Conservation (phyloP, 2,797 vertebrate species). For the Gymnocypris eckloni region DNA sequence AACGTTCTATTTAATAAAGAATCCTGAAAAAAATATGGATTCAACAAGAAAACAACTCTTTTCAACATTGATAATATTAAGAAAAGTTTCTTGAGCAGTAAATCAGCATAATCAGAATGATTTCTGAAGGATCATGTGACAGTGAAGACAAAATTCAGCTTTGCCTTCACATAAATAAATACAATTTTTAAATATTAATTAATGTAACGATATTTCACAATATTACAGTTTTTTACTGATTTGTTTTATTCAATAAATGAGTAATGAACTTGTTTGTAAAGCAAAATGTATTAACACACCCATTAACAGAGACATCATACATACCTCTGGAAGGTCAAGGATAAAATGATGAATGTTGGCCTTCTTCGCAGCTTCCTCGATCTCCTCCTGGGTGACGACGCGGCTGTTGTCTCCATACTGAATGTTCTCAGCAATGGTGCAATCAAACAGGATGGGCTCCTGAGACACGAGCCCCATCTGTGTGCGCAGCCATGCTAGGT, state of each 20-base stretch:
- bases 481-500: conserved; percentile 75
- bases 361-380: conserved; percentile 75
- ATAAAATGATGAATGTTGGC: conserved; percentile 81
- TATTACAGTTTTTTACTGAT: not conserved
- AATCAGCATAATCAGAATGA: not conserved
- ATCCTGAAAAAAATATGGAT: not conserved
- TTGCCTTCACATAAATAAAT: not conserved
- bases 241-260: not conserved
- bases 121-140: not conserved
- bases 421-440: conserved; percentile 80
- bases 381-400: conserved; percentile 71
- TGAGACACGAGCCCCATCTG: conserved; percentile 79
- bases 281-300: not conserved
- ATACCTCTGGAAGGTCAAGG: conserved; percentile 76
- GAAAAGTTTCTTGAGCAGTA: not conserved
- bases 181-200: not conserved
- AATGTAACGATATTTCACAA: not conserved
- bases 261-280: not conserved
- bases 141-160: not conserved
- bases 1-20: not conserved
- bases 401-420: conserved; percentile 74
- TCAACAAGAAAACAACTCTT: not conserved
- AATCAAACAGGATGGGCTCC: conserved; percentile 80
- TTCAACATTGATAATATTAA: too few relatives aligned
- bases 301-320: conserved; percentile 11